Evolutionary conservation across 35 echinoderm and acorn worm genomes (phyloP), one percentile per base, ranked within the genome.

Genomic region (Patiria miniata): DNA sequence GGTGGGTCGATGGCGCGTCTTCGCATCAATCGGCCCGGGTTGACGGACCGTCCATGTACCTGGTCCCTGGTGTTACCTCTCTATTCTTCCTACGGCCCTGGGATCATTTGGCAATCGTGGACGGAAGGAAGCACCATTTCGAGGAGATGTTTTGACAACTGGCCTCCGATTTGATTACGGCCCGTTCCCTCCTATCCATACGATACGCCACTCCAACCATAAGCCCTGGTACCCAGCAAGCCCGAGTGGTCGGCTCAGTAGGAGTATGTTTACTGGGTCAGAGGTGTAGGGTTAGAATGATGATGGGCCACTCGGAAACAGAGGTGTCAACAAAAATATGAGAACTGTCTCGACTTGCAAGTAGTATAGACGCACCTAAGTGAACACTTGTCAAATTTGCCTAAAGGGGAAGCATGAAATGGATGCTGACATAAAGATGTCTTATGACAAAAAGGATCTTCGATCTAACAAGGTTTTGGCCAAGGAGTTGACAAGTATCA

Each of bases 71-170:
- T 32, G 33, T 68, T 0, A 61, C 42, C 42, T 47, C 42, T 47
- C 42, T 12, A 61, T 69, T 69, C 61, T 21, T 69, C 61, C 61
- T 23, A 26, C 61, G 61, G 61, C 61, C 61, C 61, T 69, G 18
- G 61, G 61, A 69, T 69, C 61, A 69, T 29, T 69, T 69, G 61
- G 19, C 19, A 12, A 69, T 69, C 61, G 29, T 34, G 61, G 61
- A 69, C 61, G 61, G 61, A 69, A 69, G 61, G 61, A 69, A 69
- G 61, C 61, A 69, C 61, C 61, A 36, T 69, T 69, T 69, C 61
- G 34, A 69, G n/a, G 61, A 69, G 61, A 69, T 69, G 61, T 69
- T 69, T 69, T 69, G 61, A 69, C 61, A 69, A 69, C 61, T 69
- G 61, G 61, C 61, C 61, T 23, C 7, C 61, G 61, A 69, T 69